Evolutionary conservation across 1,140 invertebrate species (phyloP).

Genomic region (Apis florea): DNA sequence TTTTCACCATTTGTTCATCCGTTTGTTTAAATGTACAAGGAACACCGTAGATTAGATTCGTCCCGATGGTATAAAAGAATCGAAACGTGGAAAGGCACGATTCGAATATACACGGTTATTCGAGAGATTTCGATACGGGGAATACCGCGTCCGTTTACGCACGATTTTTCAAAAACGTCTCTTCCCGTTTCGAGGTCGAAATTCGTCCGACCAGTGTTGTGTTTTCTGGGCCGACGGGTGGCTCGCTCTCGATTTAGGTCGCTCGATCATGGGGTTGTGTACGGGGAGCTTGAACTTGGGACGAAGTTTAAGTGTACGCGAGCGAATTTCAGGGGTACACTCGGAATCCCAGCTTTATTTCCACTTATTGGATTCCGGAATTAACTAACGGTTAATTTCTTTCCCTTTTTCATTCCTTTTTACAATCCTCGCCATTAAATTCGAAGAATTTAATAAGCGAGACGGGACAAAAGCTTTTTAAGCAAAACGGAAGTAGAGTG

Average conservation of each 20-base stretch:
- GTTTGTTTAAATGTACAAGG: too few relatives aligned
- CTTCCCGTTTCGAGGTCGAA: slow-evolving; percentile 3
- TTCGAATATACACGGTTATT: too few relatives aligned
- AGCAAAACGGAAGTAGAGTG: too few relatives aligned
- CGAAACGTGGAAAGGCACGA: too few relatives aligned
- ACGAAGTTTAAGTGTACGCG: slow-evolving; percentile 12
- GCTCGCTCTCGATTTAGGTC: slow-evolving; percentile 34
- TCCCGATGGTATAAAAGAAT: too few relatives aligned
- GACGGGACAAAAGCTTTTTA: background rate
- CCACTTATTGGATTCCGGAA: background rate
- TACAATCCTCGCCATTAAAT: too few relatives aligned
- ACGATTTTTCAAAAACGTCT: background rate
- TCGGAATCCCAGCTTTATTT: too few relatives aligned
- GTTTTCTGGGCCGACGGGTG: slow-evolving; percentile 1
- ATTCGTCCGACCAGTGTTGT: slow-evolving; percentile 1
- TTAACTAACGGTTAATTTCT: background rate
- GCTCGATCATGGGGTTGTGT: slow-evolving; percentile 28
- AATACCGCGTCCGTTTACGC: background rate
- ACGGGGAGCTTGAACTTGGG: slow-evolving; percentile 28
- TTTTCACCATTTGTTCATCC: too few relatives aligned
- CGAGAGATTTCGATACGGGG: too few relatives aligned
- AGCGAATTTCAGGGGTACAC: background rate
- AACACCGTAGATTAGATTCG: too few relatives aligned
- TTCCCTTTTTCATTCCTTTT: too few relatives aligned
- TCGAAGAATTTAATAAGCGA: too few relatives aligned